Percentiles rank a stretch among this genome's conserved stretches.
phyloP scores from a whole-genome alignment of 1,140 invertebrate species.

The Cotesia chilonis region DNA sequence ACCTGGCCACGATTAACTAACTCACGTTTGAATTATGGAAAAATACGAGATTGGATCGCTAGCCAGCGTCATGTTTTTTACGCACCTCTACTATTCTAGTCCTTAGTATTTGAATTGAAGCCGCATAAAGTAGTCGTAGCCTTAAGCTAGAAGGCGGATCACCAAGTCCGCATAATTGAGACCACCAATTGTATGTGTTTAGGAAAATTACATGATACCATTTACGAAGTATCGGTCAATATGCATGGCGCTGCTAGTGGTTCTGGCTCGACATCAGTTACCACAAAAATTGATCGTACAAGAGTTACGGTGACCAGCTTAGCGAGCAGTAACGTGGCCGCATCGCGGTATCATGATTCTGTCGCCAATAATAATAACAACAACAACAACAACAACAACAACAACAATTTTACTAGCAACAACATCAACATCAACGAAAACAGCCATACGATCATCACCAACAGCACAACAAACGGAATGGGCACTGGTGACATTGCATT shows the following conservation, averaged over 20 bases:
- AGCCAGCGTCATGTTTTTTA: constrained; percentile 3
- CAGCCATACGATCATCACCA: constrained; percentile 12
- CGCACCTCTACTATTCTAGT: no score
- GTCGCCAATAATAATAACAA: constrained; percentile 49
- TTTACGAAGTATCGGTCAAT: constrained; percentile 36
- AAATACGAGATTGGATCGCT: constrained; percentile 25
- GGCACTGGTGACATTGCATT: constrained; percentile 34
- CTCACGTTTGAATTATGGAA: constrained; percentile 29
- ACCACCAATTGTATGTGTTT: constrained; percentile 35
- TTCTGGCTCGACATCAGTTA: constrained; percentile 40
- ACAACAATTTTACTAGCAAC: constrained; percentile 45
- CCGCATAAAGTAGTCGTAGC: not conserved
- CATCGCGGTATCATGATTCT: constrained; percentile 63
- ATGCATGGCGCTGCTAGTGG: constrained; percentile 43
- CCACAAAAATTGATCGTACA: constrained; percentile 39
- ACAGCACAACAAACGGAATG: constrained; percentile 16
- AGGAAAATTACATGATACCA: constrained; percentile 39
- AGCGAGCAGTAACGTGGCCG: constrained; percentile 59
- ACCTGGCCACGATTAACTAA: constrained; percentile 14
- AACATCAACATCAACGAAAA: constrained; percentile 26
- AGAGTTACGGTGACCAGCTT: constrained; percentile 61
- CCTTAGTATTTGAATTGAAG: not conserved
- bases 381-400: constrained; percentile 49
- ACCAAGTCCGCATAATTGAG: no score
- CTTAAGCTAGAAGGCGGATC: no score